Evolutionary conservation across 2,113 vertebrate species (phyloP).

Genomic region (Balaeniceps rex): DNA sequence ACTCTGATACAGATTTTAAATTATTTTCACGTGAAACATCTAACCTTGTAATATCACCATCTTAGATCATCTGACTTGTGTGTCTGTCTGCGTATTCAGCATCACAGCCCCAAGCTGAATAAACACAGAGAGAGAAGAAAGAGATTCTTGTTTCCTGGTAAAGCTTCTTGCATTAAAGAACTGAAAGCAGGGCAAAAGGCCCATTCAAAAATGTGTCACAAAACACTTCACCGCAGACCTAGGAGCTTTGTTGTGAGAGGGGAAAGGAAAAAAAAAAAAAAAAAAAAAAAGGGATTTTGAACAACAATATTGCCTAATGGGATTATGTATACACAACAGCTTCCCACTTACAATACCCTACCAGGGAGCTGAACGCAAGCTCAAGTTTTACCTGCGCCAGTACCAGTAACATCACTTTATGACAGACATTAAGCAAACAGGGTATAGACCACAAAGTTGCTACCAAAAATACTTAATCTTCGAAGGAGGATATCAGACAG

Average conservation of each 20-base stretch:
- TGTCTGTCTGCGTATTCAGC: conserved; percentile 20
- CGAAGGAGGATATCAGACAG: background rate
- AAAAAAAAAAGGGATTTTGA: background rate
- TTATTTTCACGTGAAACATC: conserved; percentile 43
- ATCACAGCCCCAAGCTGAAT: conserved; percentile 29
- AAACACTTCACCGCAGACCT: conserved; percentile 2
- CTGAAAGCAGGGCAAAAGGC: conserved; percentile 31
- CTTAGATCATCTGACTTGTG: conserved; percentile 59
- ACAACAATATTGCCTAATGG: background rate
- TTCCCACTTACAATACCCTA: background rate
- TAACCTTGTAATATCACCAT: conserved; percentile 38
- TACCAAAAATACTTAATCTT: background rate
- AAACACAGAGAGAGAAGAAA: conserved; percentile 64
- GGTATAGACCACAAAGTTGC: background rate
- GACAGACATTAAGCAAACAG: background rate
- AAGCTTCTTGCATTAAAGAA: conserved; percentile 41
- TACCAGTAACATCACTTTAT: background rate
- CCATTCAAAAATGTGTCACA: conserved; percentile 48
- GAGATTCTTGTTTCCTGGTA: conserved; percentile 59
- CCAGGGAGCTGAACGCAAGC: background rate
- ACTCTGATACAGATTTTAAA: background rate
- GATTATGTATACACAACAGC: background rate
- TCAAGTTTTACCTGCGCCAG: background rate
- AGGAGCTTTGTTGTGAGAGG: background rate
- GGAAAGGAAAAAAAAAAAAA: no score